These are phyloP conservation scores for Boleophthalmus pectinirostris DNA, from an alignment of 2,113 vertebrate genomes.

Conservation along the genomic window DNA sequence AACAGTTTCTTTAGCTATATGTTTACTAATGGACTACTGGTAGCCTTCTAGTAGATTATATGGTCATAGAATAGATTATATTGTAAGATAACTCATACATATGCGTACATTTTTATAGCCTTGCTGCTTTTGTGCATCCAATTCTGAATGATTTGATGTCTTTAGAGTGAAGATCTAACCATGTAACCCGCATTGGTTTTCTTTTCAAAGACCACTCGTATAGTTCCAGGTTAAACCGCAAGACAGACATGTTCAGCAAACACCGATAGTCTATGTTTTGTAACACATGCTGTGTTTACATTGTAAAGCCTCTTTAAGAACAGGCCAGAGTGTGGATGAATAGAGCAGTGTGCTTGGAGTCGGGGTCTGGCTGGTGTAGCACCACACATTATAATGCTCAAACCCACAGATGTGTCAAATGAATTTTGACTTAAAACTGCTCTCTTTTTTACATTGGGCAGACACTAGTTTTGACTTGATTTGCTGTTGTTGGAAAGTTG, in stretches of 20 bases:
- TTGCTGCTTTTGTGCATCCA: background rate
- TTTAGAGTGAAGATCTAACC: background rate
- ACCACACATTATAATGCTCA: slow-evolving; percentile 47
- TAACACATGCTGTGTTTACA: slow-evolving; percentile 63
- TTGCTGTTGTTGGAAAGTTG: slow-evolving; percentile 2
- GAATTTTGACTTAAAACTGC: slow-evolving; percentile 46
- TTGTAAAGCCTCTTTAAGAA: slow-evolving; percentile 56
- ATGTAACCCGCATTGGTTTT: background rate
- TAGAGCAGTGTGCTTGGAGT: slow-evolving; percentile 57
- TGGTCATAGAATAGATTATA: background rate
- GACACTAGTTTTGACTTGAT: slow-evolving; percentile 18
- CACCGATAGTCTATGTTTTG: slow-evolving; percentile 53
- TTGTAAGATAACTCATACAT: background rate
- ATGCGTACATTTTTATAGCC: background rate
- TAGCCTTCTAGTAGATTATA: too few relatives aligned
- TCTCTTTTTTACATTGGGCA: slow-evolving; percentile 18
- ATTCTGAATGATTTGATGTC: background rate
- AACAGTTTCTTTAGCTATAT: background rate
- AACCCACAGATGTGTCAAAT: slow-evolving; percentile 49
- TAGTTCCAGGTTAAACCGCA: slow-evolving; percentile 3
- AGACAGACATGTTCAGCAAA: slow-evolving; percentile 48
- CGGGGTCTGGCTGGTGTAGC: slow-evolving; percentile 46
- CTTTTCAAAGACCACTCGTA: background rate
- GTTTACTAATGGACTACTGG: background rate
- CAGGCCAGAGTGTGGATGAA: slow-evolving; percentile 61